Evolutionary conservation across 2,113 vertebrate genomes (phyloP).

Genomic region (Chelonoidis abingdonii): DNA sequence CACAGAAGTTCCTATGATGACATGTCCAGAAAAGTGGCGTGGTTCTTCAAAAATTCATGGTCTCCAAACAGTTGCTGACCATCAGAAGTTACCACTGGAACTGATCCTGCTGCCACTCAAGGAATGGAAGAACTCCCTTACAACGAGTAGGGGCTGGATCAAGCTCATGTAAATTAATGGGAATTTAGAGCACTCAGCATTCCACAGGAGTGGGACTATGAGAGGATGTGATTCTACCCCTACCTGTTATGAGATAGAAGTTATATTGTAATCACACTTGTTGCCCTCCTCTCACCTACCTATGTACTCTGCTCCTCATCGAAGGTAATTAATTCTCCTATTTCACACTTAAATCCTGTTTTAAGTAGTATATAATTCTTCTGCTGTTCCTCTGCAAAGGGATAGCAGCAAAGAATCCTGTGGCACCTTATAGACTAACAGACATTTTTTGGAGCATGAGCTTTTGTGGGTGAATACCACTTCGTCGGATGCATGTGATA

Average conservation of each 20-base stretch:
- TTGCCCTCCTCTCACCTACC: neutral
- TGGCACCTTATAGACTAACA: too few species aligned
- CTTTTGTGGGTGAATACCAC: too few species aligned
- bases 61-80: neutral
- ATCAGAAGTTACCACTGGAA: neutral
- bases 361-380: neutral
- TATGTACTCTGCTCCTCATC: neutral
- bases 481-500: neutral
- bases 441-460: too few species aligned
- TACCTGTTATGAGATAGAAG: neutral
- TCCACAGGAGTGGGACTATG: neutral
- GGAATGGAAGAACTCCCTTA: neutral
- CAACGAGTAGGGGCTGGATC: neutral
- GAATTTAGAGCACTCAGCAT: neutral
- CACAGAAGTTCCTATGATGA: neutral
- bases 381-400: neutral
- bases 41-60: neutral
- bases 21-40: neutral
- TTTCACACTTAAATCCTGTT: neutral
- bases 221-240: neutral
- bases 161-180: neutral
- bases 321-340: neutral
- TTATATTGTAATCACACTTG: neutral
- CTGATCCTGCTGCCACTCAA: neutral
- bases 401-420: neutral